phyloP scores from a whole-genome alignment of 2,888 invertebrate species.

The Mayetiola destructor region DNA sequence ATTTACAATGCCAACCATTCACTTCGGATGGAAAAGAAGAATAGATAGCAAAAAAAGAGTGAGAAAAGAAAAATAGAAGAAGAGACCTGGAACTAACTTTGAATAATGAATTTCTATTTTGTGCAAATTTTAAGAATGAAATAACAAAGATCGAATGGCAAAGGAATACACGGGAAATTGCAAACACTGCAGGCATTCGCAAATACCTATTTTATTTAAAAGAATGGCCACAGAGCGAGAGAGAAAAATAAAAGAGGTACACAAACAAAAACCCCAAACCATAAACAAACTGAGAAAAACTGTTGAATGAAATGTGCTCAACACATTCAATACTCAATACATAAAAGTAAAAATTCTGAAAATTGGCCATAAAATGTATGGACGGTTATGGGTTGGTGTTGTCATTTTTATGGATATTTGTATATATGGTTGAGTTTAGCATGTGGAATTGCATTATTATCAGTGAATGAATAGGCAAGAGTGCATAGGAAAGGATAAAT shows the following conservation, averaged over 20 bases:
- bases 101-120: background rate
- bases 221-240: no score
- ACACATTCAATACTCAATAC: no score
- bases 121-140: no score
- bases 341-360: slow-evolving; percentile 4
- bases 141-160: background rate
- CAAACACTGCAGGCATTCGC: background rate
- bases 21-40: no score
- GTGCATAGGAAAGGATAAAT: background rate
- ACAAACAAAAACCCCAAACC: background rate
- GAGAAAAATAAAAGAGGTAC: slow-evolving; percentile 1
- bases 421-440: background rate
- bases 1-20: no score
- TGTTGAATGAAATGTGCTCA: background rate
- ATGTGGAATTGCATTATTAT: background rate
- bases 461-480: background rate
- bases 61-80: background rate
- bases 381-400: no score
- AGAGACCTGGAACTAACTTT: background rate
- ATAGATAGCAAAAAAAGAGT: no score
- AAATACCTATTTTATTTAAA: no score
- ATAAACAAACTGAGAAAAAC: background rate
- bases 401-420: background rate
- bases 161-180: background rate
- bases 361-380: slow-evolving; percentile 8